A percentile compares a stretch with the other conserved stretches of the same genome.
Evolutionary conservation across 2,113 vertebrate genomes (phyloP).

Genomic region (Aphyosemion australe): DNA sequence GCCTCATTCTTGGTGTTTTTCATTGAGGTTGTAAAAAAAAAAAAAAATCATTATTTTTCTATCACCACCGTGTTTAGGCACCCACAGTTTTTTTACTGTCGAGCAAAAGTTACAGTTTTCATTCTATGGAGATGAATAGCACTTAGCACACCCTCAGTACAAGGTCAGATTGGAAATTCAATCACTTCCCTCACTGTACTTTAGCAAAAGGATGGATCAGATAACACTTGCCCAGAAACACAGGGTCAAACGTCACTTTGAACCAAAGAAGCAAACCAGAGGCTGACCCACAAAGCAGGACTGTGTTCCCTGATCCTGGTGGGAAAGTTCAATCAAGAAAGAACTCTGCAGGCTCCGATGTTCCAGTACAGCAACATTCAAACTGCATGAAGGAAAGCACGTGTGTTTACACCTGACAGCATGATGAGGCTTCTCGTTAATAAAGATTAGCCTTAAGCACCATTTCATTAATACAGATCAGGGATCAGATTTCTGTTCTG

Average conservation of each 20-base stretch:
- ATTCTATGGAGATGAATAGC: not conserved
- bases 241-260: conserved; percentile 29
- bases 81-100: not conserved
- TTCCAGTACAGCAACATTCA: not conserved
- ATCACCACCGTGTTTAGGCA: not conserved
- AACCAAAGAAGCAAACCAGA: conserved; percentile 7
- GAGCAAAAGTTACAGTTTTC: conserved; percentile 15
- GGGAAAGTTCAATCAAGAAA: conserved; percentile 4
- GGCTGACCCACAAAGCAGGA: conserved; percentile 9
- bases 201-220: conserved; percentile 13
- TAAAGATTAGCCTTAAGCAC: conserved; percentile 19
- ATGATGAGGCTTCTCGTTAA: not conserved
- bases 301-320: not conserved
- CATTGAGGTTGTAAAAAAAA: too few relatives aligned
- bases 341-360: conserved; percentile 1
- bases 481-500: conserved; percentile 13
- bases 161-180: conserved; percentile 21
- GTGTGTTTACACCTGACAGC: not conserved
- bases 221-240: conserved; percentile 24
- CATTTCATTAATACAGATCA: conserved; percentile 15
- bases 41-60: too few relatives aligned
- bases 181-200: not conserved
- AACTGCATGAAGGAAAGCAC: conserved; percentile 4
- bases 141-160: conserved; percentile 10
- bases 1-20: too few relatives aligned